Conservation (phyloP, 2,797 vertebrate genomes). For the Potorous gilbertii region DNA sequence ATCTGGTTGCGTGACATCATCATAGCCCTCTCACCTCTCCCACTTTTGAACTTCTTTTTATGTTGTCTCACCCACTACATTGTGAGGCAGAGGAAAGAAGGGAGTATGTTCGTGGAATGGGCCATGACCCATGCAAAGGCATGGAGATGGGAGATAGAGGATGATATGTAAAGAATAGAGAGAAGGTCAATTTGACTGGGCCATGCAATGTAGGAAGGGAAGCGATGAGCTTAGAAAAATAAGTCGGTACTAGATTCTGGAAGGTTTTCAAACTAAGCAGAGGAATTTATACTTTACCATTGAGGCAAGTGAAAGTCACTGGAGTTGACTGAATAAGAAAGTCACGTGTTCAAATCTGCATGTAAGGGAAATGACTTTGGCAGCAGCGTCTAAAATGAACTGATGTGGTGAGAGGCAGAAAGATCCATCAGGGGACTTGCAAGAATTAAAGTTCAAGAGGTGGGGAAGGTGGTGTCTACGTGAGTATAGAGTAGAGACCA, state of each 20-base stretch:
- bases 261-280: background rate
- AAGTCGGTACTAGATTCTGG: background rate
- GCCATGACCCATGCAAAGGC: background rate
- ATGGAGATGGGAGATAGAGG: background rate
- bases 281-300: background rate
- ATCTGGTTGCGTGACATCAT: background rate
- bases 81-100: background rate
- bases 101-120: background rate
- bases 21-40: background rate
- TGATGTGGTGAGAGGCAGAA: background rate
- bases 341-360: background rate
- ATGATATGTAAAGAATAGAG: background rate
- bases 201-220: background rate
- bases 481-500: background rate
- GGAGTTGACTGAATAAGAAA: background rate
- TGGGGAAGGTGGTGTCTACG: background rate
- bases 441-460: background rate
- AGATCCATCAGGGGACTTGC: background rate
- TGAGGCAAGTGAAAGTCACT: background rate
- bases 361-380: background rate
- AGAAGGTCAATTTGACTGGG: background rate
- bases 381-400: background rate
- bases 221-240: background rate
- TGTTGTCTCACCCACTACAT: background rate
- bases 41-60: background rate